These are phyloP conservation scores for Zaprionus ghesquierei DNA, from an alignment of 1,140 invertebrate genomes.

Conservation along the genomic window DNA sequence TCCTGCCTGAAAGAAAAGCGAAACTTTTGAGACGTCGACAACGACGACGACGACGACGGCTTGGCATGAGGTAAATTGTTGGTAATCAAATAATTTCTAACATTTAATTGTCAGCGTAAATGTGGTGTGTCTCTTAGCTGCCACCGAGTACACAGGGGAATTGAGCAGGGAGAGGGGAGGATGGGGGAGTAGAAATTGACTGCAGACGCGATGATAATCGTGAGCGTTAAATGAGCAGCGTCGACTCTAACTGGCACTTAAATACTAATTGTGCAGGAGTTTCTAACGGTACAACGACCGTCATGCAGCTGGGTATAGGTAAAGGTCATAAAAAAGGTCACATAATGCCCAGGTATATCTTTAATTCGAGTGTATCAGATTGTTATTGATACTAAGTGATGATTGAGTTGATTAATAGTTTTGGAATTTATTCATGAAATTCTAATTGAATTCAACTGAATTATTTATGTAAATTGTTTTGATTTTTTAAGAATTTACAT, in stretches of 20 bases:
- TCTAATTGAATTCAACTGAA: not conserved
- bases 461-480: too few relatives aligned
- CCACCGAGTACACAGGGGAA: not conserved
- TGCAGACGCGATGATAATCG: slow-evolving; percentile 49
- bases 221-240: slow-evolving; percentile 51
- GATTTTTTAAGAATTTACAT: too few relatives aligned
- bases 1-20: slow-evolving; percentile 61
- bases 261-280: slow-evolving; percentile 2
- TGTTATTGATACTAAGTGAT: not conserved
- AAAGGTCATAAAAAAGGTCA: not conserved
- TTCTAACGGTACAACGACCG: not conserved
- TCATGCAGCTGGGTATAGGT: not conserved
- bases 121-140: slow-evolving; percentile 19
- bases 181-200: slow-evolving; percentile 44
- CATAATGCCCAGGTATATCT: not conserved
- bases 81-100: slow-evolving; percentile 78
- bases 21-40: slow-evolving; percentile 50
- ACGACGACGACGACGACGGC: slow-evolving; percentile 27
- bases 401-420: not conserved
- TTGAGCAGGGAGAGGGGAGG: slow-evolving; percentile 7
- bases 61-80: slow-evolving; percentile 58
- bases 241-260: slow-evolving; percentile 1
- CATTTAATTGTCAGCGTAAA: slow-evolving; percentile 68
- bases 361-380: not conserved
- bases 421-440: not conserved